Percentiles rank a stretch among this genome's conserved stretches.
phyloP scores from a whole-genome alignment of 2,797 vertebrate genomes.

The Netta rufina region DNA sequence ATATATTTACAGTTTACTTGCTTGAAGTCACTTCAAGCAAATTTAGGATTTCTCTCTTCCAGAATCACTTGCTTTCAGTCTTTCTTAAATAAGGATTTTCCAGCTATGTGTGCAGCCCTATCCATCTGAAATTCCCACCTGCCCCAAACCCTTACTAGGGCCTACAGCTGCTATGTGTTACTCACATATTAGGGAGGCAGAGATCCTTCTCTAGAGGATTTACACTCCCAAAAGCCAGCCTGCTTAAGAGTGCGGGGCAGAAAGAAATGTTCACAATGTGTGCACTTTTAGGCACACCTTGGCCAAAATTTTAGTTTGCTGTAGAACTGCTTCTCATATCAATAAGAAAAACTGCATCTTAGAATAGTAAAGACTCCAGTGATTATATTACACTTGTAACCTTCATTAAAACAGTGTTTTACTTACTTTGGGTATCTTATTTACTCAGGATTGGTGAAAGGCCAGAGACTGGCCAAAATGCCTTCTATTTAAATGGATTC shows the following conservation, averaged over 20 bases:
- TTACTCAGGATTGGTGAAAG: constrained; percentile 79
- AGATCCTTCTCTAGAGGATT: not conserved
- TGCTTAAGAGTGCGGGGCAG: not conserved
- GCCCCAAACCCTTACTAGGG: not conserved
- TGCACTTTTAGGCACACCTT: not conserved
- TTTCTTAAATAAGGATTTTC: not conserved
- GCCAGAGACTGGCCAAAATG: constrained; percentile 78
- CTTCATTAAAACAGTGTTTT: constrained; percentile 79
- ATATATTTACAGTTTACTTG: not conserved
- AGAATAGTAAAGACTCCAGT: constrained; percentile 36
- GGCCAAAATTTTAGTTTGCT: not conserved
- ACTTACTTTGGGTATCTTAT: constrained; percentile 78
- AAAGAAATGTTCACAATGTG: not conserved
- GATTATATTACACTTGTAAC: constrained; percentile 65
- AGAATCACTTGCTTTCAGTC: not conserved
- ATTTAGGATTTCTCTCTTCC: not conserved
- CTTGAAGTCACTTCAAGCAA: not conserved
- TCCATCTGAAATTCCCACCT: not conserved
- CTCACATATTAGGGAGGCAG: not conserved
- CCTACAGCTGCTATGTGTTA: not conserved
- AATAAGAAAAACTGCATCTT: not conserved
- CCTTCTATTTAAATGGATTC: constrained; percentile 78
- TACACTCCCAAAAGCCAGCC: not conserved
- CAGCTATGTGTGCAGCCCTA: not conserved
- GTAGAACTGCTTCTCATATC: not conserved